Percentiles rank a stretch among this genome's conserved stretches.
Conservation (phyloP, 2,113 vertebrate genomes). For the Sula dactylatra region DNA sequence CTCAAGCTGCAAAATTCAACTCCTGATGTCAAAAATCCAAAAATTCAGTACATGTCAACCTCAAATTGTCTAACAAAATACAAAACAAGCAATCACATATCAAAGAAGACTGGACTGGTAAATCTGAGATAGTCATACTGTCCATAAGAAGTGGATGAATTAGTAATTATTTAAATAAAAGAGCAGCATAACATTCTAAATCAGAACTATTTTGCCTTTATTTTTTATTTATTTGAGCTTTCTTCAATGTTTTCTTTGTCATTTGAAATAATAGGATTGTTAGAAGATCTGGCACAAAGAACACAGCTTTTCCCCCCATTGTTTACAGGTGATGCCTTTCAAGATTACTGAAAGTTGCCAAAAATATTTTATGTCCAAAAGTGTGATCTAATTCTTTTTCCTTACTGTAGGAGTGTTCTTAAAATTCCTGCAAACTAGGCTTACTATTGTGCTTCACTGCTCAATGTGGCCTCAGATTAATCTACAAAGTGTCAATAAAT, state of each 20-base stretch:
- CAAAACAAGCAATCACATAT: not conserved
- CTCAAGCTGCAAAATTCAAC: not conserved
- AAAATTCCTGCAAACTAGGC: slow-evolving; percentile 21
- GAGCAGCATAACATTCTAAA: not conserved
- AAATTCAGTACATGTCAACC: not conserved
- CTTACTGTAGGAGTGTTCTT: not conserved
- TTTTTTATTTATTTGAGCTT: not conserved
- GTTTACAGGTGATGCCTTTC: not conserved
- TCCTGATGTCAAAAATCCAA: not conserved
- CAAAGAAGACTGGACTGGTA: not conserved
- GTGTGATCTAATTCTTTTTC: not conserved
- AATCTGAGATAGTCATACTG: not conserved
- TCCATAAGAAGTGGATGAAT: not conserved
- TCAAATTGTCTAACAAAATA: not conserved
- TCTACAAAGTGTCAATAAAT: slow-evolving; percentile 65
- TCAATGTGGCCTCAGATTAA: slow-evolving; percentile 55
- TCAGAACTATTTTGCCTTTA: not conserved
- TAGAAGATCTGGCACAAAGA: not conserved
- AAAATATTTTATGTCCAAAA: not conserved
- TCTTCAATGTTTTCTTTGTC: not conserved
- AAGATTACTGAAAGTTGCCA: not conserved
- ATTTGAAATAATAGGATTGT: not conserved
- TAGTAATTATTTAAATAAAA: not conserved
- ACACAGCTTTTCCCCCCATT: accelerated
- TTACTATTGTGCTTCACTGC: slow-evolving; percentile 25